Conservation (phyloP, 1,140 invertebrate species). For the Drosophila sulfurigaster region DNA sequence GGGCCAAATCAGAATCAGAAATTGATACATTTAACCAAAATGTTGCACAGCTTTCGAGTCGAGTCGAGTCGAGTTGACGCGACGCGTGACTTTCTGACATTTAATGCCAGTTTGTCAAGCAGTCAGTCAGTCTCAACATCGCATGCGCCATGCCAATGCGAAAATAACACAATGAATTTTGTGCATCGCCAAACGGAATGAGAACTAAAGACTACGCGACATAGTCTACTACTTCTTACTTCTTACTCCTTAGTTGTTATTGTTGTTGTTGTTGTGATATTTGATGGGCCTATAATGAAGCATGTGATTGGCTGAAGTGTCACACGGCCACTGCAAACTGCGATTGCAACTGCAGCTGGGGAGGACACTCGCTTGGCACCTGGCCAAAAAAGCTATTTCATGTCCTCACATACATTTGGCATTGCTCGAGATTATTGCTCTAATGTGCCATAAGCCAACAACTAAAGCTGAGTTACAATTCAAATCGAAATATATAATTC, state of each 20-base stretch:
- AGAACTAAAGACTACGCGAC: neutral
- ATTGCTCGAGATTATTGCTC: neutral
- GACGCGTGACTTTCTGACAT: constrained; percentile 79
- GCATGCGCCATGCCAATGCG: constrained; percentile 62
- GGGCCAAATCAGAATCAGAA: constrained; percentile 66
- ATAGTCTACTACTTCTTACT: too few relatives aligned
- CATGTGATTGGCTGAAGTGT: constrained; percentile 79
- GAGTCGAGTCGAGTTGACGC: constrained; percentile 41
- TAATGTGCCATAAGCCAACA: constrained; percentile 7
- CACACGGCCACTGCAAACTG: constrained; percentile 47
- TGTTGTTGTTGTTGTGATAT: neutral
- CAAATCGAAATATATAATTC: too few relatives aligned
- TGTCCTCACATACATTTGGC: neutral
- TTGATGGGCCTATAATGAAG: constrained; percentile 78
- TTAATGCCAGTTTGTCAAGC: constrained; percentile 76
- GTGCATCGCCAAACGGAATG: constrained; percentile 37
- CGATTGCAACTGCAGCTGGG: neutral
- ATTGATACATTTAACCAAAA: constrained; percentile 77
- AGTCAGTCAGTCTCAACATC: constrained; percentile 35
- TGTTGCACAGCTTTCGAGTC: constrained; percentile 53
- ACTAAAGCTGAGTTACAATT: neutral
- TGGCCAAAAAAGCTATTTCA: neutral
- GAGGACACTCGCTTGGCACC: neutral
- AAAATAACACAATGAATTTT: constrained; percentile 80
- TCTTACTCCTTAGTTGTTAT: too few relatives aligned